Evolutionary conservation across 1,140 invertebrate genomes (phyloP).

Genomic region (Odontomachus brunneus): DNA sequence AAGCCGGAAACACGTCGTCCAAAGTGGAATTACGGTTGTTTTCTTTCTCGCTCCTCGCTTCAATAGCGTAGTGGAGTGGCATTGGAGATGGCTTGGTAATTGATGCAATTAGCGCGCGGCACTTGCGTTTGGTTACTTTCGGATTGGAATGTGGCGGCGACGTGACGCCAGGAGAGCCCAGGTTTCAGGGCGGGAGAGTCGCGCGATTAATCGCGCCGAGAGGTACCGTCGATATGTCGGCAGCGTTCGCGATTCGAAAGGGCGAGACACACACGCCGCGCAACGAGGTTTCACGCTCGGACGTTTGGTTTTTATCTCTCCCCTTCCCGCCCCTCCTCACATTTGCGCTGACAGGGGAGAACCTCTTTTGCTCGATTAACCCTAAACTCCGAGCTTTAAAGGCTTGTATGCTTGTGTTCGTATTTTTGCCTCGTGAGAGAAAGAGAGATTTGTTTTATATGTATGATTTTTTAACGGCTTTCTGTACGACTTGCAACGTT

Average conservation of each 20-base stretch:
- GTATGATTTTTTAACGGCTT: conserved; percentile 39
- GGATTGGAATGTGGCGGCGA: conserved; percentile 23
- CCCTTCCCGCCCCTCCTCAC: background rate
- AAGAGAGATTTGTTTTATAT: no score
- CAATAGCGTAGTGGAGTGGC: conserved; percentile 52
- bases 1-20: conserved; percentile 61
- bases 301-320: conserved; percentile 25
- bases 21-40: conserved; percentile 65
- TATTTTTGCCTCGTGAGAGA: conserved; percentile 13
- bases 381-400: conserved; percentile 67
- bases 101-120: conserved; percentile 50
- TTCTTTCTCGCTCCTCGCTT: conserved; percentile 63
- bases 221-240: background rate
- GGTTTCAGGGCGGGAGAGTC: conserved; percentile 53
- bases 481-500: conserved; percentile 21
- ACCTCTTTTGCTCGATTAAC: conserved; percentile 74
- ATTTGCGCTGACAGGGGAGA: conserved; percentile 43
- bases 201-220: background rate
- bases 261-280: conserved; percentile 17
- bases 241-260: background rate
- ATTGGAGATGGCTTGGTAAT: conserved; percentile 30
- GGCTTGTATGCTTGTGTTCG: conserved; percentile 64
- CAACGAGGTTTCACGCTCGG: background rate
- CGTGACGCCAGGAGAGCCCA: conserved; percentile 43
- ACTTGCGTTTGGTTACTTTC: conserved; percentile 49